phyloP scores from a whole-genome alignment of 2,888 invertebrate species.

The Idaea straminata region DNA sequence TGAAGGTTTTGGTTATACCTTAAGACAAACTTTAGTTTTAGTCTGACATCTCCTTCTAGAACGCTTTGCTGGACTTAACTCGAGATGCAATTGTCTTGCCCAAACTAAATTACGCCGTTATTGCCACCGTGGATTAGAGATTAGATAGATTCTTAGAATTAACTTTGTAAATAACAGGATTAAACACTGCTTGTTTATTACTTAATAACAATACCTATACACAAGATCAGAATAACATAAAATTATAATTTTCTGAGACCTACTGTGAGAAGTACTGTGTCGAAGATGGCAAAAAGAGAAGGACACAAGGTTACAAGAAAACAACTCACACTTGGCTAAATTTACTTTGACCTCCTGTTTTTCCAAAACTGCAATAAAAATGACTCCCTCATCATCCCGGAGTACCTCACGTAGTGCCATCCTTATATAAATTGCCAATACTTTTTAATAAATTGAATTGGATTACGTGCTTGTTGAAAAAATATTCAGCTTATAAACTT shows the following conservation, averaged over 20 bases:
- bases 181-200: not conserved
- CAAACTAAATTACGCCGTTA: not conserved
- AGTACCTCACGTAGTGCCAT: not conserved
- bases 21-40: constrained; percentile 17
- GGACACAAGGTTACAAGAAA: too few species aligned
- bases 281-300: not conserved
- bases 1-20: constrained; percentile 46
- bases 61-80: constrained; percentile 46
- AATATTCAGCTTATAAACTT: not conserved
- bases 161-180: not conserved
- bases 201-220: not conserved
- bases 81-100: constrained; percentile 29
- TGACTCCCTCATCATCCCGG: not conserved
- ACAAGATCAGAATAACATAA: not conserved
- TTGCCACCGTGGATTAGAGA: not conserved
- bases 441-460: not conserved
- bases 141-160: not conserved
- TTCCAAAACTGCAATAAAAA: not conserved
- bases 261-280: not conserved
- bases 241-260: not conserved
- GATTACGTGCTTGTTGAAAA: not conserved
- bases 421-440: not conserved
- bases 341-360: not conserved
- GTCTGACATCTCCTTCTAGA: constrained; percentile 36
- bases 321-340: not conserved